Conservation (phyloP, 1,140 invertebrate genomes). For the Lordiphosa collinella region DNA sequence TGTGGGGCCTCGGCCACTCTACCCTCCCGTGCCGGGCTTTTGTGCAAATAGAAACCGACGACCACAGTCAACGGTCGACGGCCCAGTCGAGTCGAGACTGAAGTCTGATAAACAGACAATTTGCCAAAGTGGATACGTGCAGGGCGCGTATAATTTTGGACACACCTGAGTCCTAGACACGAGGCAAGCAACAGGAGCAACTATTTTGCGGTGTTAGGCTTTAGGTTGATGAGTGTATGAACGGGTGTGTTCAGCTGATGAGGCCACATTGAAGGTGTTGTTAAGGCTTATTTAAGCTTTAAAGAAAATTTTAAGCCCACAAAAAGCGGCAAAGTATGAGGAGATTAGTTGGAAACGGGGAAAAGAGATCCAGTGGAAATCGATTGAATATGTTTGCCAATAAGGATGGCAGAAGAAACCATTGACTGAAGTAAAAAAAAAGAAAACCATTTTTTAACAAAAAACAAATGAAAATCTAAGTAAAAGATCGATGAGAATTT, state of each 20-base stretch:
- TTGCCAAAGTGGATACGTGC: conserved; percentile 75
- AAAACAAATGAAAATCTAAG: too few species aligned
- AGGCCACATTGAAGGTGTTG: too few species aligned
- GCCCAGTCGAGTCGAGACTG: conserved; percentile 6
- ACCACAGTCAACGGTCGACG: conserved; percentile 18
- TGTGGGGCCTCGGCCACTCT: conserved; percentile 40
- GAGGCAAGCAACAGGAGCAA: conserved; percentile 46
- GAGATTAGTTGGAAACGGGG: too few species aligned
- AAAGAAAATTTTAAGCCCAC: too few species aligned
- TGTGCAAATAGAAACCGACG: conserved; percentile 66
- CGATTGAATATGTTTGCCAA: too few species aligned
- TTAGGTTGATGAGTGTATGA: conserved; percentile 43
- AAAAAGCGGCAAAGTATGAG: too few species aligned
- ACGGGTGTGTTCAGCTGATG: neutral
- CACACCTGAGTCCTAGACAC: conserved; percentile 49
- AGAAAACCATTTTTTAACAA: too few species aligned
- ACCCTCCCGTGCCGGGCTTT: conserved; percentile 37
- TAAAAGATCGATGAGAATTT: too few species aligned
- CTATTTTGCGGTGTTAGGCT: conserved; percentile 43
- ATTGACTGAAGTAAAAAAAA: too few species aligned
- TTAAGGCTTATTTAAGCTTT: too few species aligned
- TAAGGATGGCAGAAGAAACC: too few species aligned
- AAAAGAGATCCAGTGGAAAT: too few species aligned
- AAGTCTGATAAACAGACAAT: conserved; percentile 74
- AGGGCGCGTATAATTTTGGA: conserved; percentile 65